Conservation (phyloP, 2,888 invertebrate species). For the Caenorhabditis macrosperma region DNA sequence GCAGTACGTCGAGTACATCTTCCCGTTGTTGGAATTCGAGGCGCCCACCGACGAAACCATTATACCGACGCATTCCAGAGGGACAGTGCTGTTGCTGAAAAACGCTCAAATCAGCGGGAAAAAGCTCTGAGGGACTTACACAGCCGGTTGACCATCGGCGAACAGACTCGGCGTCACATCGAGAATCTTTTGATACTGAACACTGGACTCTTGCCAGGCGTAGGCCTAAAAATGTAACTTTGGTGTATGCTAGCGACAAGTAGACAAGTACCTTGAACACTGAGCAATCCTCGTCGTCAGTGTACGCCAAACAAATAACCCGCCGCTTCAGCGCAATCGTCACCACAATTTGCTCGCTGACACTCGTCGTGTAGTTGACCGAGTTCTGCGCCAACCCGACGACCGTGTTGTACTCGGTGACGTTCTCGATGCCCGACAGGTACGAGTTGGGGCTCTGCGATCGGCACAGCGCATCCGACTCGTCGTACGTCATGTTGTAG, state of each 20-base stretch:
- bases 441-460: constrained; percentile 16
- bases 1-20: constrained; percentile 35
- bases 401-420: constrained; percentile 35
- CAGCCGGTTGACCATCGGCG: constrained; percentile 26
- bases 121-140: neutral
- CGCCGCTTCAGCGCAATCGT: constrained; percentile 43
- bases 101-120: neutral
- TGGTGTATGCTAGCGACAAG: neutral
- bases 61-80: constrained; percentile 39
- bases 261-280: constrained; percentile 34
- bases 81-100: constrained; percentile 13
- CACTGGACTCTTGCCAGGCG: constrained; percentile 13
- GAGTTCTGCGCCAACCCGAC: constrained; percentile 31
- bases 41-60: neutral
- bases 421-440: constrained; percentile 45
- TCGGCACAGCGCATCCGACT: constrained; percentile 23
- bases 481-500: constrained; percentile 41
- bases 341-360: constrained; percentile 18
- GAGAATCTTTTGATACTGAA: constrained; percentile 24
- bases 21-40: neutral
- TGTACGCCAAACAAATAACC: constrained; percentile 7
- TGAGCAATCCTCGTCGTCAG: constrained; percentile 29
- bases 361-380: constrained; percentile 25
- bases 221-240: constrained; percentile 19
- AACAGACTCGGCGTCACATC: constrained; percentile 16